A percentile compares a stretch with the other conserved stretches of the same genome.
These are phyloP conservation scores for Amphipyra berbera DNA, from an alignment of 2,888 invertebrate genomes.

Conservation along the genomic window DNA sequence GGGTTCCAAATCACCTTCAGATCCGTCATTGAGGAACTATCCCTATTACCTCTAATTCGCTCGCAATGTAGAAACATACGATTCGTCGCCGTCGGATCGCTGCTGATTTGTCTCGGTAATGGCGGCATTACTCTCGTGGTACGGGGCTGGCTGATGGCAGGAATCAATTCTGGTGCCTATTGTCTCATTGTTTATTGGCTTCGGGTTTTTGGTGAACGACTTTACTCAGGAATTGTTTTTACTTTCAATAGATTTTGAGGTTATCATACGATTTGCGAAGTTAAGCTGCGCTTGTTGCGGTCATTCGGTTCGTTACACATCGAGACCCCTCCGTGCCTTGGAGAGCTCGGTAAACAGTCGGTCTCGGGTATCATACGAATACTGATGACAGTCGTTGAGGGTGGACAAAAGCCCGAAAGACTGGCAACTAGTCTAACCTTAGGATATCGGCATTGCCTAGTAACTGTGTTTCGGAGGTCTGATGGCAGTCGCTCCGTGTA, in stretches of 20 bases:
- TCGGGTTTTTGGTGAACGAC: slow-evolving; percentile 38
- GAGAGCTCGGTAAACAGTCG: no score
- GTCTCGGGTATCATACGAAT: no score
- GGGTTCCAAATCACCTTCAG: slow-evolving; percentile 3
- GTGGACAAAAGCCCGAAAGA: no score
- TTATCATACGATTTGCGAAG: no score
- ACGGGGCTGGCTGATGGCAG: slow-evolving; percentile 49
- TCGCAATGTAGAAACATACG: slow-evolving; percentile 60
- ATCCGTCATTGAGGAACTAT: slow-evolving; percentile 46
- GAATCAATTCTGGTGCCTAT: slow-evolving; percentile 62
- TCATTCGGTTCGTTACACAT: no score
- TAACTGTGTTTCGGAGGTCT: no score
- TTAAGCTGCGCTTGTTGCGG: no score
- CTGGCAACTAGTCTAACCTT: no score
- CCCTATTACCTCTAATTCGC: slow-evolving; percentile 62
- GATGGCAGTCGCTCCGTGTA: no score
- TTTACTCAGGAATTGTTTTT: slow-evolving; percentile 19
- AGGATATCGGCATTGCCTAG: no score
- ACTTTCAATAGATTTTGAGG: not conserved
- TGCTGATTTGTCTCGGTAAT: slow-evolving; percentile 68
- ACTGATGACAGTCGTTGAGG: no score
- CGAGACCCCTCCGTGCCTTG: no score
- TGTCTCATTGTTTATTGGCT: slow-evolving; percentile 59
- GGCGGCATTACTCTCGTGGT: slow-evolving; percentile 61
- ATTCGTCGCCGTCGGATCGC: slow-evolving; percentile 57